Evolutionary conservation across 2,113 vertebrate species (phyloP), one percentile per base, ranked within the genome.

Genomic region (Platanista minor): DNA sequence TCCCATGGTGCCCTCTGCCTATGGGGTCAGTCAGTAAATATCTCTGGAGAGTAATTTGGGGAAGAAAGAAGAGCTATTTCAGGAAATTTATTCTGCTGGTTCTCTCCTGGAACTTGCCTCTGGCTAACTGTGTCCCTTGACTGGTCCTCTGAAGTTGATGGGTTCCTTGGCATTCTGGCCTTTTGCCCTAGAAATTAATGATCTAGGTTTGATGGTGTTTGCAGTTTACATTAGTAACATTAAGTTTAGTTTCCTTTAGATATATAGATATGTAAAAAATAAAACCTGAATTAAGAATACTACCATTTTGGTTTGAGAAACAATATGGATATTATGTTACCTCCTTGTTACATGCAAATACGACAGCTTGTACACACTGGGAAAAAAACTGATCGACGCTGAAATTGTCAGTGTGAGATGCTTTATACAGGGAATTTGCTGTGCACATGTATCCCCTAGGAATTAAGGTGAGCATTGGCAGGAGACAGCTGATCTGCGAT

Each of bases 381-480:
- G 61, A 77, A 43, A 74, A 43, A 27, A 74, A 41, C 62, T 92
- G 49, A 91, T 80, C 18, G 33, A 23, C 31, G 66, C 18, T 83
- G 29, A 91, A 89, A 71, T 21, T 94, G 77, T 87, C 71, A 31
- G 49, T 9, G 33, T 91, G 81, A 82, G 66, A 43, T 88, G 54
- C 61, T 96, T 43, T 77, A 49, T 57, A 75, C 4, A n/a, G 52
- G 18, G 39, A 75, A 81, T 90, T 94, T 69, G 21, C 43, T 83
- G 46, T 31, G 29, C 39, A 5, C 54, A 25, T 49, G 18, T 83
- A 67, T 85, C 91, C 33, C 94, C 20, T 36, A 64, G 87, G 95
- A 96, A 89, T 80, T 87, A 71, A 98, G 96, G 97, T 96, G 87
- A 97, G 69, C 27, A 21, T 66, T 96, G 91, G 89, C 95, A 95